Evolutionary conservation across 2,113 vertebrate genomes (phyloP).

Genomic region (Lagopus muta): DNA sequence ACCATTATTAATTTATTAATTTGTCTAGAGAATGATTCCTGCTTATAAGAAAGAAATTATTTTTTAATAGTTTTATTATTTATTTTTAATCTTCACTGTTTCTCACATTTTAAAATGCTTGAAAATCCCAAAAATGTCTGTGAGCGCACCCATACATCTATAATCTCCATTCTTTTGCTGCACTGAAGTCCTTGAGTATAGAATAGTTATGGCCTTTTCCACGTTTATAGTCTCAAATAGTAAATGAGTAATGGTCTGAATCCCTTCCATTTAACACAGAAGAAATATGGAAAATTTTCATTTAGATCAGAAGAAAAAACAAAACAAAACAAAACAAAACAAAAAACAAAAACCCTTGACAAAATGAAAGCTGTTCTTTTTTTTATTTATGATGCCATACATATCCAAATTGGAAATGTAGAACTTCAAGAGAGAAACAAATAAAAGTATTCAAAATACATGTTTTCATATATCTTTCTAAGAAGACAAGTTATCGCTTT

Average conservation of each 20-base stretch:
- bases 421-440: not conserved
- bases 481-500: not conserved
- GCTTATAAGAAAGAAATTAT: not conserved
- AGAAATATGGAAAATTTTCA: not conserved
- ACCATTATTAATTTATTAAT: not conserved
- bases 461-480: not conserved
- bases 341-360: not conserved
- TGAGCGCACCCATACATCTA: not conserved
- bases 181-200: not conserved
- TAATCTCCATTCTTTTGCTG: not conserved
- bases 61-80: too few species aligned
- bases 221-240: fast-evolving
- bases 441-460: not conserved
- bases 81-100: not conserved
- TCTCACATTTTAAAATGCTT: not conserved
- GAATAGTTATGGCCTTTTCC: not conserved
- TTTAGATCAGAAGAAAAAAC: not conserved
- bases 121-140: not conserved
- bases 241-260: not conserved
- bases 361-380: not conserved
- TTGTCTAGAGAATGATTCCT: not conserved
- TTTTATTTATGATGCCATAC: not conserved
- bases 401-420: not conserved
- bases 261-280: not conserved
- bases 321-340: not conserved